phyloP scores from a whole-genome alignment of 1,140 invertebrate species.

The Probaryconus sp. region DNA sequence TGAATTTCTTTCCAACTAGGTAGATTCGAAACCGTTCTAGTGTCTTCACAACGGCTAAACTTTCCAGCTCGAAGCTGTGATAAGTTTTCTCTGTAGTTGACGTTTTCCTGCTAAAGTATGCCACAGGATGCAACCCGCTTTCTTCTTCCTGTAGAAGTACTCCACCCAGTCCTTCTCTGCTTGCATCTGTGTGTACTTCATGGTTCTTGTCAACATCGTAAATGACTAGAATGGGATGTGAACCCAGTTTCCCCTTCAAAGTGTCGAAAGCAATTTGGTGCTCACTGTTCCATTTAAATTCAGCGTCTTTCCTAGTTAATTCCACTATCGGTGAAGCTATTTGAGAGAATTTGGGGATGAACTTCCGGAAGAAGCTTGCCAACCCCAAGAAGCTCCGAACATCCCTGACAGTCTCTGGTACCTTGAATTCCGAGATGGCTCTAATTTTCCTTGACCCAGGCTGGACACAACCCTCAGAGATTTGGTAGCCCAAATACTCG shows the following conservation, averaged over 20 bases:
- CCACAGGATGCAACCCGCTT: constrained; percentile 51
- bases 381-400: neutral
- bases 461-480: neutral
- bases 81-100: constrained; percentile 54
- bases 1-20: constrained; percentile 66
- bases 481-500: neutral
- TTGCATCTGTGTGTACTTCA: constrained; percentile 56
- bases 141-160: constrained; percentile 61
- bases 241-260: neutral
- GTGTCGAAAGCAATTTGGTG: neutral
- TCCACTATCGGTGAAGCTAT: neutral
- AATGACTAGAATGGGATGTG: neutral
- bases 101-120: constrained; percentile 62
- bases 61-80: constrained; percentile 68
- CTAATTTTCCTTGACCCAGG: neutral
- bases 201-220: neutral
- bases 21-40: constrained; percentile 65
- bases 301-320: neutral
- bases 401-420: neutral
- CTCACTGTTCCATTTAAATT: neutral
- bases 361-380: neutral
- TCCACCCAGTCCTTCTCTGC: constrained; percentile 15
- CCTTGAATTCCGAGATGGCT: neutral
- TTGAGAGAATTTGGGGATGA: neutral
- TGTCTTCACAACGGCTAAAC: constrained; percentile 62